phyloP scores from a whole-genome alignment of 2,888 invertebrate genomes.

The Globia sparganii region DNA sequence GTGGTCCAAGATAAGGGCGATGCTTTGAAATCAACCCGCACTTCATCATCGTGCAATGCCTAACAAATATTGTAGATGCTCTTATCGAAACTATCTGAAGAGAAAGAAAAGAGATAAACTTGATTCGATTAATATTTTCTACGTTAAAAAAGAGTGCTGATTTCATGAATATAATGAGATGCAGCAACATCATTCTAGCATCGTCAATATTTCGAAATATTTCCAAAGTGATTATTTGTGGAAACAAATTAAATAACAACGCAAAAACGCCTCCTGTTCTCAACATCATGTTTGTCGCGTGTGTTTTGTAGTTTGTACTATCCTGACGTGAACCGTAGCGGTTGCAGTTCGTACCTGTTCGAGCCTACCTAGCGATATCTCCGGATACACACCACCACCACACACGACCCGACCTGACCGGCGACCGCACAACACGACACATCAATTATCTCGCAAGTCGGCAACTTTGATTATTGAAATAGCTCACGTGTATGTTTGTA shows the following conservation, averaged over 20 bases:
- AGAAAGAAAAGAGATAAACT: neutral
- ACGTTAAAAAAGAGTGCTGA: too few relatives aligned
- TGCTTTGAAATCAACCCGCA: neutral
- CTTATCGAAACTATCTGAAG: neutral
- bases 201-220: neutral
- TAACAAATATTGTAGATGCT: neutral
- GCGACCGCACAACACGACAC: neutral
- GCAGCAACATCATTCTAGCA: neutral
- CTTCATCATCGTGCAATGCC: too few relatives aligned
- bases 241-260: neutral
- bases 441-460: neutral
- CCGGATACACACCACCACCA: too few relatives aligned
- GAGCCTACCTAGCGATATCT: neutral
- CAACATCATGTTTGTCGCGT: neutral
- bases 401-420: neutral
- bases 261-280: neutral
- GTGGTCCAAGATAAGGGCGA: neutral
- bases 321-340: neutral
- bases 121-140: neutral
- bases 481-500: neutral
- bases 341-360: neutral
- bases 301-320: neutral
- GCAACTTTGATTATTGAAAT: slow-evolving; percentile 1
- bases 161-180: neutral
- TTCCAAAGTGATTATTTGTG: neutral